Evolutionary conservation across 2,113 vertebrate genomes (phyloP), one percentile per base, ranked within the genome.

Genomic region (Platanista minor): DNA sequence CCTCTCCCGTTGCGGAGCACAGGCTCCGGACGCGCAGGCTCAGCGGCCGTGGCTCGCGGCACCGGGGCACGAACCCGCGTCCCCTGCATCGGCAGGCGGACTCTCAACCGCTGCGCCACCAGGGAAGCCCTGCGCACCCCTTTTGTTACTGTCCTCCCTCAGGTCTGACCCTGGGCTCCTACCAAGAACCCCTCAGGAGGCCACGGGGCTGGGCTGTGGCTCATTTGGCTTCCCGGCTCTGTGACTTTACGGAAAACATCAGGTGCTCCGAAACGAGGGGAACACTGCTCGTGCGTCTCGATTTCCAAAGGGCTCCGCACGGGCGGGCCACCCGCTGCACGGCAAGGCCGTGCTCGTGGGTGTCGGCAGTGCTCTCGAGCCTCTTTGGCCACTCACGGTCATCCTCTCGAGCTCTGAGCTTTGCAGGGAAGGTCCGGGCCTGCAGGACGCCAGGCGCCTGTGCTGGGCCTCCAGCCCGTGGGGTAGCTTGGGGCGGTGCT

Each of bases 271-370:
- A 13, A 4, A 33, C 3, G 17, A 43, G 25, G 31, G 31, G 33
- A 14, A 2, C 1, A 1, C 46, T 5, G 20, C 77, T n/a, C 4
- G 1, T n/a, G 75, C 8, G 31, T 52, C 49, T 78, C 18, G 11
- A 23, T 3, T 7, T 54, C 10, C 75, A 25, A 23, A n/a, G 49
- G 75, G 75, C 49, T 78, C 49, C 0, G 3, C 23, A 23, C 46
- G 7, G 7, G 18, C 5, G 0, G 31, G 18, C 75, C 0, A 6
- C 75, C 10, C 1, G 3, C 46, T 11, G 59, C 23, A 18, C 1
- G 1, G 6, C 5, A 27, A 31, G 15, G 36, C 59, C 1, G 1
- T 31, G 5, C 80, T 41, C 3, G 1, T 11, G 27, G 75, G 9
- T 12, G 15, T 23, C 0, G 3, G 31, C 10, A 1, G n/a, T 2